These are phyloP conservation scores for Asarcornis scutulata DNA, from an alignment of 2,113 vertebrate genomes.

Conservation along the genomic window DNA sequence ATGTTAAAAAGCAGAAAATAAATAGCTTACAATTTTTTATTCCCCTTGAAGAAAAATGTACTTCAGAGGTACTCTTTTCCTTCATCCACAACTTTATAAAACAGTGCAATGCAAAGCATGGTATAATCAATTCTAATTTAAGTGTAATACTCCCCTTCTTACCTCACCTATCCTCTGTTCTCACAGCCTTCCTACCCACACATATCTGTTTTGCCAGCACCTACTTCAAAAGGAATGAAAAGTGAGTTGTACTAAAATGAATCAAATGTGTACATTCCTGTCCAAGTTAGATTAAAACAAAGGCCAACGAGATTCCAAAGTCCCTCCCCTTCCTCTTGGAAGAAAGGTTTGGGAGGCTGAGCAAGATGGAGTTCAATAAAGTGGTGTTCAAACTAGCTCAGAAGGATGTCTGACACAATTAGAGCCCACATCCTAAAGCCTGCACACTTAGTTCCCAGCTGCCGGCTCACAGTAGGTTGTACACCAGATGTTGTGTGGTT, in stretches of 20 bases:
- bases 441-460: not conserved
- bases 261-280: not conserved
- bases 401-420: not conserved
- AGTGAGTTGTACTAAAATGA: not conserved
- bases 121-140: not conserved
- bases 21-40: not conserved
- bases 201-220: not conserved
- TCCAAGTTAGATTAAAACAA: not conserved
- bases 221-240: not conserved
- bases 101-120: not conserved
- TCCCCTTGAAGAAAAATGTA: not conserved
- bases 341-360: not conserved
- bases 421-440: not conserved
- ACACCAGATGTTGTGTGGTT: not conserved
- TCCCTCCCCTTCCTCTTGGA: not conserved
- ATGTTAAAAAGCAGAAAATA: not conserved
- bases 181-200: not conserved
- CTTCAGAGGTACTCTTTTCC: not conserved
- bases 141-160: not conserved
- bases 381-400: accelerated
- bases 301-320: not conserved
- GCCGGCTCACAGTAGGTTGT: not conserved
- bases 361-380: not conserved
- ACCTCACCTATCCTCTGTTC: not conserved
- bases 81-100: not conserved